phyloP scores from a whole-genome alignment of 64 coral and sea anemone genomes.

The Montipora efflorescens region DNA sequence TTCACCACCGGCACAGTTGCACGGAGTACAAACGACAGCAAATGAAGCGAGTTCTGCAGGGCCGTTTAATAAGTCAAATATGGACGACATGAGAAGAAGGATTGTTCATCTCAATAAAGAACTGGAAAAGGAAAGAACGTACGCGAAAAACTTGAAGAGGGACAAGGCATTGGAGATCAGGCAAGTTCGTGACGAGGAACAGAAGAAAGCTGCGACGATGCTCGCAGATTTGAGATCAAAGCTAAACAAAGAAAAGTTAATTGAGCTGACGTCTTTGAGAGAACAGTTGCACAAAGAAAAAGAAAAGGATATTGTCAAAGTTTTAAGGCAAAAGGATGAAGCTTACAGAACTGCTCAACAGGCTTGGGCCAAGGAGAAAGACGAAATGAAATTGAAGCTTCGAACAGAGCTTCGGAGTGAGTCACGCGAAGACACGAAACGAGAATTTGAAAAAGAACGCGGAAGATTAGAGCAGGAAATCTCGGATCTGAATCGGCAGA shows the following conservation, averaged over 20 bases:
- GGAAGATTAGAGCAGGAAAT: constrained; percentile 81
- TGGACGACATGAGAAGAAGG: constrained; percentile 83
- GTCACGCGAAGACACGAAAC: constrained; percentile 80
- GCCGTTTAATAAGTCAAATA: neutral
- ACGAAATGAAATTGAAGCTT: constrained; percentile 81
- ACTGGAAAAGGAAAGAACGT: constrained; percentile 79
- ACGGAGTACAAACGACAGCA: constrained; percentile 9
- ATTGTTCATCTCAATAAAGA: constrained; percentile 91
- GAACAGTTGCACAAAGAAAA: constrained; percentile 94
- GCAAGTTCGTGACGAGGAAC: constrained; percentile 87
- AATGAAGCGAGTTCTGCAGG: constrained; percentile 14
- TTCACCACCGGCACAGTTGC: constrained; percentile 29
- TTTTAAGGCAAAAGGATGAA: constrained; percentile 95
- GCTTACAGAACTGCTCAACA: constrained; percentile 77
- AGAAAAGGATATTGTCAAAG: constrained; percentile 87
- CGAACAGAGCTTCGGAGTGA: constrained; percentile 83
- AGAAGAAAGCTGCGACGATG: constrained; percentile 64
- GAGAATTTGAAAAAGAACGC: constrained; percentile 83
- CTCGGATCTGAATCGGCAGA: constrained; percentile 75
- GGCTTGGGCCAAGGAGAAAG: constrained; percentile 88
- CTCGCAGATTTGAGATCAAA: constrained; percentile 84
- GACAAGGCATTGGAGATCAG: constrained; percentile 84
- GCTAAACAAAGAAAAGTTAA: constrained; percentile 89
- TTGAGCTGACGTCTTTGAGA: constrained; percentile 77
- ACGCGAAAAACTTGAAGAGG: constrained; percentile 74